Conservation (phyloP, 2,113 vertebrate genomes). For the Lophura nycthemera region DNA sequence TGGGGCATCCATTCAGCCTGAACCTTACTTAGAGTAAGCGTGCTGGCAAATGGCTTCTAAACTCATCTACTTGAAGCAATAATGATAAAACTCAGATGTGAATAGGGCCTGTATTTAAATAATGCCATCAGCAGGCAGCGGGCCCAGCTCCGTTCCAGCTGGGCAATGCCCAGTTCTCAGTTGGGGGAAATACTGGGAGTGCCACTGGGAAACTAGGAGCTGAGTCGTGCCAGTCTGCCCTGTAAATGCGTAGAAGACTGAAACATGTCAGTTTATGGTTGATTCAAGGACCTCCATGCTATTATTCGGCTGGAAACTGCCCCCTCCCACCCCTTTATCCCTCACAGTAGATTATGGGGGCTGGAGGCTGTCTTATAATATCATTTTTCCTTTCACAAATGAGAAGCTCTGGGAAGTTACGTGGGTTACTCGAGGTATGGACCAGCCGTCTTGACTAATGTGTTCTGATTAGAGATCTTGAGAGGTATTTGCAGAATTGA, state of each 20-base stretch:
- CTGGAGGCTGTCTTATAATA: not conserved
- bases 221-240: not conserved
- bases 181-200: not conserved
- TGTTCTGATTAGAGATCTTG: not conserved
- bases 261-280: not conserved
- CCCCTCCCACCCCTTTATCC: not conserved
- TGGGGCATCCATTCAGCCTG: not conserved
- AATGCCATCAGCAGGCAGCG: not conserved
- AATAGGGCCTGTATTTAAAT: not conserved
- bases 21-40: slow-evolving; percentile 1
- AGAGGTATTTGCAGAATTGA: slow-evolving; percentile 38
- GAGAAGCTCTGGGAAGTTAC: not conserved
- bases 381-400: not conserved
- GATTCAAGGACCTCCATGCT: not conserved
- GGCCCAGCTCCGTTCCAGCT: not conserved
- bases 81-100: not conserved
- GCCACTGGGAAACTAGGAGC: not conserved
- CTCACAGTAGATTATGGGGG: not conserved
- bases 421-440: not conserved
- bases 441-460: not conserved
- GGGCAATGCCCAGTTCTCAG: not conserved
- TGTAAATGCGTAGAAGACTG: not conserved
- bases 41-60: not conserved
- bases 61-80: not conserved
- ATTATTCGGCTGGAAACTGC: not conserved